phyloP scores from a whole-genome alignment of 2,797 vertebrate genomes.

The Antrozous pallidus region DNA sequence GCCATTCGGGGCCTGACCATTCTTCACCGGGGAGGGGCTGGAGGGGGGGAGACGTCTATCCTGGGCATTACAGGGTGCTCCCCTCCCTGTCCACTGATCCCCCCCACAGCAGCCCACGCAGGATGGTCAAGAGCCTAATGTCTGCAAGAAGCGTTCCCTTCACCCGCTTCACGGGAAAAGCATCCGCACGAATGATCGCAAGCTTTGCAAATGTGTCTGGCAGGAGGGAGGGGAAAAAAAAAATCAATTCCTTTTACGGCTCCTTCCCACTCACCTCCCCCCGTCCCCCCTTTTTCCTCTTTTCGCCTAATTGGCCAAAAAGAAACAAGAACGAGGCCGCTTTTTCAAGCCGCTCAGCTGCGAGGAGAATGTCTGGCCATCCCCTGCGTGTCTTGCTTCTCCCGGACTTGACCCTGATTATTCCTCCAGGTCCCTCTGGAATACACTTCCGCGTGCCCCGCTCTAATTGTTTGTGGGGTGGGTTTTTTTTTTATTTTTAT shows the following conservation, averaged over 20 bases:
- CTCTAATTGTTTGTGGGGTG: too few species aligned
- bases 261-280: neutral
- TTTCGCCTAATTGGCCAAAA: neutral
- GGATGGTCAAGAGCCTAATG: neutral
- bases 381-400: too few species aligned
- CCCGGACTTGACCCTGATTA: neutral
- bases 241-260: constrained; percentile 5
- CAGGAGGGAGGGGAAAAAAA: constrained; percentile 49
- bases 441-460: neutral
- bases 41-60: too few species aligned
- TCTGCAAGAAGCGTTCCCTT: neutral
- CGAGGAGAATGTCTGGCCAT: neutral
- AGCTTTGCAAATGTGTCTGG: constrained; percentile 24
- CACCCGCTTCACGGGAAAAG: neutral
- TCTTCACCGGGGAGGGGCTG: too few species aligned
- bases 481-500: too few species aligned
- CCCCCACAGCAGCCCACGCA: neutral
- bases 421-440: neutral
- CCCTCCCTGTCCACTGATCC: neutral
- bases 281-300: too few species aligned
- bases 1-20: too few species aligned
- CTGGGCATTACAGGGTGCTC: too few species aligned
- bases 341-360: neutral
- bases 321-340: neutral
- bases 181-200: neutral